Percentiles rank a stretch among this genome's conserved stretches.
Evolutionary conservation across 2,797 vertebrate genomes (phyloP).

Genomic region (Acanthornis magna): DNA sequence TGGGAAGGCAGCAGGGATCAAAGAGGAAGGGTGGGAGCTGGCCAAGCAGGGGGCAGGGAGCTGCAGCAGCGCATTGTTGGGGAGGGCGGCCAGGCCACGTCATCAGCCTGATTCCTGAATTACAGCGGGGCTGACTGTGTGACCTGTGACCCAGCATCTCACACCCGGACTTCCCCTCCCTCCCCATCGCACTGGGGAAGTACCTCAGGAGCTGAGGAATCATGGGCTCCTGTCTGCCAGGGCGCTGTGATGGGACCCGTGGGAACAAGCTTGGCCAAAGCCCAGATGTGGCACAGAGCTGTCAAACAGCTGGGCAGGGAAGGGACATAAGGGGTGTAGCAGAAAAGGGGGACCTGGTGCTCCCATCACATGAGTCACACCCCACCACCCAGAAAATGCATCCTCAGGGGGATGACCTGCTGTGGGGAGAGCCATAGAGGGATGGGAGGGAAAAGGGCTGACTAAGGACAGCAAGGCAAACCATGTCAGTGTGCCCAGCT

Average conservation of each 20-base stretch:
- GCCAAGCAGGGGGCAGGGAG: background rate
- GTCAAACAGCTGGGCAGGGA: background rate
- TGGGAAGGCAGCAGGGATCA: background rate
- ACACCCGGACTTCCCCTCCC: background rate
- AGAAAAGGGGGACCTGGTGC: background rate
- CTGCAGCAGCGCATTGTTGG: fast-evolving
- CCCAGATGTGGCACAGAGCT: background rate
- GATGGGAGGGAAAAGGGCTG: background rate
- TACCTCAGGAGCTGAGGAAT: background rate
- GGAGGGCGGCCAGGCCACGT: background rate
- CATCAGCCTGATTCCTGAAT: constrained; percentile 23
- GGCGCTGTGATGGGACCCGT: fast-evolving
- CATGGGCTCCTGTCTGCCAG: fast-evolving
- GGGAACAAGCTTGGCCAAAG: background rate
- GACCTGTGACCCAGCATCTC: background rate
- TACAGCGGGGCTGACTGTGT: background rate
- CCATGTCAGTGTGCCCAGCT: background rate
- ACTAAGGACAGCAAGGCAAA: background rate
- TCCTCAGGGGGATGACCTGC: background rate
- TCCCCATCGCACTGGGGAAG: fast-evolving
- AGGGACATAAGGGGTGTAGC: background rate
- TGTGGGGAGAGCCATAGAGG: background rate
- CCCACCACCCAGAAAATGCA: background rate
- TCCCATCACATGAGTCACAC: fast-evolving
- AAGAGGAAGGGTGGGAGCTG: background rate